Base-by-base conservation (phyloP, 1,140 invertebrate genomes). In the Aphelenchoides fujianensis region DNA sequence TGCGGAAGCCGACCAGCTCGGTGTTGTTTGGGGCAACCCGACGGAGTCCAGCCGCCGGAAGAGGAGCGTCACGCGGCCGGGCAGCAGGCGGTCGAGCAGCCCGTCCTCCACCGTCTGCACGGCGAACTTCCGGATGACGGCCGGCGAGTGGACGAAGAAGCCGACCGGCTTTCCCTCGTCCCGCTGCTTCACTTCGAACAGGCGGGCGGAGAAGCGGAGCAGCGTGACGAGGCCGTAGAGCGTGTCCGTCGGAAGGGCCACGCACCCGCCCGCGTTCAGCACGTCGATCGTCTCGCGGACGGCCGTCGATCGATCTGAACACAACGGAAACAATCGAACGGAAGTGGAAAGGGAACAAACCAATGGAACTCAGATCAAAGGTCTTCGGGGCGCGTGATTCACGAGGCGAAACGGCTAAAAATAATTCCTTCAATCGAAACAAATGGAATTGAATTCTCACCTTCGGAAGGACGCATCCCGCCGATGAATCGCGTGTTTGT, bases 171-270 rank as follows among this genome's bases (percentile, higher is more conserved):
- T 76, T 19, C 59, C 41, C 34, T 31, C 30, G 35, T 34, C 19
- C 36, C 75, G 31, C 16, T 53, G 52, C 41, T 76, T 76, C 1
- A 79, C 32, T 35, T 36, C 23, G 32, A 70, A 69, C 36, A 76
- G 62, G 35, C 62, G 59, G 30, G 68, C 34, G 5, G 77, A n/a
- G 48, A 79, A 34, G 23, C 54, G 28, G n/a, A 37, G 23, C 16
- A 76, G 36, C n/a, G 62, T 53, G 28, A 78, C 34, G 19, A 76
- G 32, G 16, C 75, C 75, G 62, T 76, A 76, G 27, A 76, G n/a
- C 5, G 75, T 76, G 71, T 76, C 75, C n/a, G 75, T 76, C 36
- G 75, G 75, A 19, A 76, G 31, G 1, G 75, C 75, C 52, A 76
- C 68, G 0, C 74, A 62, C 7, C 72, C 63, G 7, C 77, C 77